Conservation (phyloP, 1,140 invertebrate species). For the Solenopsis fugax region DNA sequence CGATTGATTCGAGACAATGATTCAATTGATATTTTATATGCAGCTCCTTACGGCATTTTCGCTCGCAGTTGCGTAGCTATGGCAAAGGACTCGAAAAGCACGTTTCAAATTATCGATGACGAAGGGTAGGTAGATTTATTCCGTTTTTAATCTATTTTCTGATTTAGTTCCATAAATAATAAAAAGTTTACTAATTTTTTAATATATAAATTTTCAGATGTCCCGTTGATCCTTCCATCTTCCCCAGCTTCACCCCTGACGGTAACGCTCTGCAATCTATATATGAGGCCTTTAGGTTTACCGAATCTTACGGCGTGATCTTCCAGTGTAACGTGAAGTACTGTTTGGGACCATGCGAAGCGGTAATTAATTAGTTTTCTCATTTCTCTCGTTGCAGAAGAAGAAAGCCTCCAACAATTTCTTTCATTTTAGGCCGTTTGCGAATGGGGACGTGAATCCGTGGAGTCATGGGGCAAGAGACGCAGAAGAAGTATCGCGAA, state of each 20-base stretch:
- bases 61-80: conserved; percentile 98
- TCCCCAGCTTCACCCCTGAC: conserved; percentile 95
- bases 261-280: conserved; percentile 95
- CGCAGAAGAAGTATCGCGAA: conserved; percentile 90
- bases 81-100: conserved; percentile 98
- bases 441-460: conserved; percentile 94
- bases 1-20: neutral
- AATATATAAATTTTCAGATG: conserved; percentile 88
- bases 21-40: conserved; percentile 77
- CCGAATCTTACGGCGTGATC: conserved; percentile 98
- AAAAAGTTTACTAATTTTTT: neutral
- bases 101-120: conserved; percentile 98
- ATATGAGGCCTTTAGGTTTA: conserved; percentile 98
- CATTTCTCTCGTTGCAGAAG: neutral
- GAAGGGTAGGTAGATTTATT: conserved; percentile 90
- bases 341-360: conserved; percentile 97
- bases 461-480: conserved; percentile 96
- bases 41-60: conserved; percentile 98
- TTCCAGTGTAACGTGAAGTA: conserved; percentile 99
- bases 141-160: neutral
- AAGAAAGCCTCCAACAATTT: conserved; percentile 70
- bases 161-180: neutral
- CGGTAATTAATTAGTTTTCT: conserved; percentile 88
- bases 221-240: conserved; percentile 96
- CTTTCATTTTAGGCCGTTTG: conserved; percentile 90